Evolutionary conservation across 2,888 invertebrate genomes (phyloP).

Genomic region (Tanytarsus gracilentus): DNA sequence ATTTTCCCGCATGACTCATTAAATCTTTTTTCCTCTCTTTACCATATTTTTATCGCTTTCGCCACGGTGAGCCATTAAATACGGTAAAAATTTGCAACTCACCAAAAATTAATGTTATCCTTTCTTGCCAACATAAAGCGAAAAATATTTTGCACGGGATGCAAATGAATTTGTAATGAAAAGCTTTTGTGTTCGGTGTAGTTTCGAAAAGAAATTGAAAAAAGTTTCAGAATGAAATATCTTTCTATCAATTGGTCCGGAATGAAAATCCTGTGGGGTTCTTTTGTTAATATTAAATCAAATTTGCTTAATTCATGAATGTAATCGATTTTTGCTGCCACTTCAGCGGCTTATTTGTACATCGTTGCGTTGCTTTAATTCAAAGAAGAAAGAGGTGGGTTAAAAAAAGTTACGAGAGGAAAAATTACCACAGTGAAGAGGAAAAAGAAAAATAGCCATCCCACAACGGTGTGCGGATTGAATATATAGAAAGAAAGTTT

Average conservation of each 20-base stretch:
- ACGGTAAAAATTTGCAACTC: too few relatives aligned
- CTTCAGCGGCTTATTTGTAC: neutral
- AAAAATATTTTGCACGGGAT: too few relatives aligned
- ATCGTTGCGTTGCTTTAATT: neutral
- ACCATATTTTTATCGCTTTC: neutral
- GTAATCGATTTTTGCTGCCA: conserved; percentile 4
- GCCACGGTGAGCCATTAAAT: neutral
- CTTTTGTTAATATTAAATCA: too few relatives aligned
- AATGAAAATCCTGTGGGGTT: neutral
- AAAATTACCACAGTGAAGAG: neutral
- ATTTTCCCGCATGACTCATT: neutral
- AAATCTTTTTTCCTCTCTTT: neutral
- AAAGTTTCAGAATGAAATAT: too few relatives aligned
- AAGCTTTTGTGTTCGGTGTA: too few relatives aligned
- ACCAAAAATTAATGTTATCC: too few relatives aligned
- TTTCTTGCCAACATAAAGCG: neutral
- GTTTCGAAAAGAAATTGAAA: too few relatives aligned
- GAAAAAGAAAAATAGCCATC: neutral
- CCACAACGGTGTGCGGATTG: conserved; percentile 8
- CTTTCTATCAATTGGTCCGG: neutral
- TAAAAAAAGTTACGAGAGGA: neutral
- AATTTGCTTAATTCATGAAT: conserved; percentile 5
- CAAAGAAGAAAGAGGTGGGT: neutral
- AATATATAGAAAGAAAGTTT: conserved; percentile 3
- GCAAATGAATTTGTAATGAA: too few relatives aligned